Conservation (phyloP, 2,113 vertebrate genomes). For the Donacobius atricapilla region DNA sequence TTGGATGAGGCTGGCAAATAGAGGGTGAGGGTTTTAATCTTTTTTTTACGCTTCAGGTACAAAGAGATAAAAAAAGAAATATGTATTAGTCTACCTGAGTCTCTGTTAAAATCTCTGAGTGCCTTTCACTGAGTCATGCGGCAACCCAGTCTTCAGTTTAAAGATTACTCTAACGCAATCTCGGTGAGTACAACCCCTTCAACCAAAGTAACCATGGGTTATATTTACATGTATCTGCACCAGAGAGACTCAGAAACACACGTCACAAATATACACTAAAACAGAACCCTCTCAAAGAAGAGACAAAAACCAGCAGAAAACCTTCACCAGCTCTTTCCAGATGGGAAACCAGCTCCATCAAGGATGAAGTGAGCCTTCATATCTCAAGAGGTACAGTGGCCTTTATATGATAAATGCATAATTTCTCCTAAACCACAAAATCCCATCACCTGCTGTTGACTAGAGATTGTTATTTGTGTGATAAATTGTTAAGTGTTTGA, state of each 20-base stretch:
- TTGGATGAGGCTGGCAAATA: conserved; percentile 10
- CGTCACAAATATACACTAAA: not conserved
- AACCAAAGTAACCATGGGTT: not conserved
- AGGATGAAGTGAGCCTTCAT: not conserved
- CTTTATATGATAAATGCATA: not conserved
- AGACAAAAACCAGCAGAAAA: not conserved
- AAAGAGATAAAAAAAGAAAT: conserved; percentile 39
- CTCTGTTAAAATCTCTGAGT: conserved; percentile 20
- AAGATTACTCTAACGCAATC: not conserved
- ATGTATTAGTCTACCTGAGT: not conserved
- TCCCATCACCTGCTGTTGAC: not conserved
- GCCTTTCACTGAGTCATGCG: not conserved
- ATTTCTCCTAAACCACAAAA: not conserved
- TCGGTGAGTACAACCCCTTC: not conserved
- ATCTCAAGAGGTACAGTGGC: not conserved
- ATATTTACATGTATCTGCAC: not conserved
- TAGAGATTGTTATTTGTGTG: not conserved
- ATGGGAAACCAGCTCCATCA: not conserved
- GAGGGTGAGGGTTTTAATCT: conserved; percentile 9
- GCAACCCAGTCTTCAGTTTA: not conserved
- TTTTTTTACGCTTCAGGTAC: not conserved
- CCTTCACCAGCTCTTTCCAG: not conserved
- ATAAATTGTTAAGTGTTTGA: not conserved
- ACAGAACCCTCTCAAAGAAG: not conserved
- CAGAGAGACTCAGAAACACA: not conserved